Conservation (phyloP, 2,888 invertebrate species). For the Erebia aethiops region DNA sequence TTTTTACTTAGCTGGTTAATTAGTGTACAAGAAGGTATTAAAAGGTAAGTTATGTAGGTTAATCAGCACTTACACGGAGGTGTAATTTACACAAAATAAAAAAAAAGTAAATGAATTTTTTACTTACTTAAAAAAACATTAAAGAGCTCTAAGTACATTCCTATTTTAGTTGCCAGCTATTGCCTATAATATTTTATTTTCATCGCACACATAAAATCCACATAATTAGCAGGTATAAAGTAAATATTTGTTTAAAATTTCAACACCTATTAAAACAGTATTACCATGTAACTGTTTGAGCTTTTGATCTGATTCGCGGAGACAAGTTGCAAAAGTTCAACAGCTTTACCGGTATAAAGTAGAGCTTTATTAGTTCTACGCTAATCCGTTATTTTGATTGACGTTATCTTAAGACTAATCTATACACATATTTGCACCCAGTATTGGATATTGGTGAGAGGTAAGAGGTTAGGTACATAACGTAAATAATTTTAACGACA, state of each 20-base stretch:
- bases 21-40: too few species aligned
- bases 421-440: slow-evolving; percentile 55
- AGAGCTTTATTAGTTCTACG: slow-evolving; percentile 57
- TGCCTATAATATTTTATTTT: too few species aligned
- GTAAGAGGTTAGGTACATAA: neutral
- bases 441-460: neutral
- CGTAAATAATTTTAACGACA: too few species aligned
- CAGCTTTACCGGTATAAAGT: slow-evolving; percentile 9
- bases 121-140: too few species aligned
- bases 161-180: too few species aligned
- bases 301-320: slow-evolving; percentile 8
- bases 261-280: slow-evolving; percentile 5
- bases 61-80: too few species aligned
- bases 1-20: too few species aligned
- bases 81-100: too few species aligned
- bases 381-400: slow-evolving; percentile 65
- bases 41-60: too few species aligned
- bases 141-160: too few species aligned
- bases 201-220: too few species aligned
- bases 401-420: slow-evolving; percentile 64
- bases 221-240: neutral
- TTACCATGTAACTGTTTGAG: slow-evolving; percentile 14
- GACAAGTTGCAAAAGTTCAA: slow-evolving; percentile 21
- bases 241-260: slow-evolving; percentile 2
- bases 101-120: too few species aligned